Evolutionary conservation across 1,140 invertebrate genomes (phyloP), one percentile per base, ranked within the genome.

Genomic region (Vanessa atalanta): DNA sequence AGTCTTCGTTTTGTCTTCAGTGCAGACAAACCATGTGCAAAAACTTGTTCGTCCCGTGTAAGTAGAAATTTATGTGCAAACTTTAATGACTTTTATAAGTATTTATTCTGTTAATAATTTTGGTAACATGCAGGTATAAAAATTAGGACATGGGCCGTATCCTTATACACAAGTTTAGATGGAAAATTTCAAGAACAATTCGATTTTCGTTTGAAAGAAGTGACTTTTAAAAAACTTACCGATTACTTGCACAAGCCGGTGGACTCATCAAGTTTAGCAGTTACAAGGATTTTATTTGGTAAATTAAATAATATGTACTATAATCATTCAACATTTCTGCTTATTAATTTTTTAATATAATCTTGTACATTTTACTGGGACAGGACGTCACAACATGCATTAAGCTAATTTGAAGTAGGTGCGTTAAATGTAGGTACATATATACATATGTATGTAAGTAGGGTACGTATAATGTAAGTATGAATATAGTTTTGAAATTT

Each of bases 201-300:
- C 70, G 88, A 83, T 0, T 89, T 86, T 64, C 64, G 76, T 15
- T 70, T 85, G 3, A 76, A 77, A 60, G 86, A 91, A 48, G 68
- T 79, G 0, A 82, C 86, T 14, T 84, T 93, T 57, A 73, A 79
- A 4, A 91, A 91, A 70, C 86, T 97, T 23, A 91, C 94, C 0
- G 65, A 78, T 13, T 93, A 95, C 66, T 85, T 97, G 77, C 95
- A 96, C 79, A 83, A 92, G 47, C 96, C 96, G 0, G 95, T 94
- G n/a, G 96, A 97, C 93, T 94, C 96, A 11, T 94, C 96, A 0
- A 95, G 95, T 83, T 93, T 98, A 26, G 97, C 95, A n/a, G 88
- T 97, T 0, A 94, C 95, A 15, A 94, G 97, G 69, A 95, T 96
- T 76, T 87, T 97, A 0, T 98, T 96, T 88, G 97, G 96, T 97